Percentiles rank a stretch among this genome's conserved stretches.
These are phyloP conservation scores for Geopemphigus sp. DNA, from an alignment of 1,140 invertebrate genomes.

Conservation along the genomic window DNA sequence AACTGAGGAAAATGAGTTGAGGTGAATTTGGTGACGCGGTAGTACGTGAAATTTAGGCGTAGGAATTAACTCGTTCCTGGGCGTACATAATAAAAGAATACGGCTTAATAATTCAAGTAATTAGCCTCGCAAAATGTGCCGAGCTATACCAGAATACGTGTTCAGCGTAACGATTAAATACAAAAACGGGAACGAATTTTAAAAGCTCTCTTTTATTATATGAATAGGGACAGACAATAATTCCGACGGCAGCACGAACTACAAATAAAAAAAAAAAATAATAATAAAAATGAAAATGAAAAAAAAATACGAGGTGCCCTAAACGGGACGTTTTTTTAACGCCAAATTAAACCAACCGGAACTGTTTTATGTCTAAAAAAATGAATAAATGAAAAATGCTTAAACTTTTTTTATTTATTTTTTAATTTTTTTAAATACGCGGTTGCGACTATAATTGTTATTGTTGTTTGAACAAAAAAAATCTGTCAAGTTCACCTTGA, in stretches of 20 bases:
- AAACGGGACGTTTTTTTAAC: constrained; percentile 43
- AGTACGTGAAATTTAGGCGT: constrained; percentile 29
- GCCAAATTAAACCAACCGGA: constrained; percentile 44
- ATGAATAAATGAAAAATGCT: constrained; percentile 46
- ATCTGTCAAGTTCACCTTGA: constrained; percentile 2
- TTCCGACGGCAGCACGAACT: constrained; percentile 35
- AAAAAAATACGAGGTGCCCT: background rate
- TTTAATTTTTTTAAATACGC: background rate
- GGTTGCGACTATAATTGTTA: constrained; percentile 27
- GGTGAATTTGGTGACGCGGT: constrained; percentile 8
- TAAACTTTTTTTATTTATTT: constrained; percentile 30
- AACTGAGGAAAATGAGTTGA: background rate
- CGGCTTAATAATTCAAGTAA: constrained; percentile 45
- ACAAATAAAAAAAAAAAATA: constrained; percentile 27
- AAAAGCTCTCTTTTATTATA: constrained; percentile 42
- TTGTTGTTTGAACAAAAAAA: constrained; percentile 19
- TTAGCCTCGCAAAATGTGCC: constrained; percentile 5
- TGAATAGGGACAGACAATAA: constrained; percentile 46
- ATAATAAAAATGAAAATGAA: background rate
- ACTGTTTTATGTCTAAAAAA: constrained; percentile 44
- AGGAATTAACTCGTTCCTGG: constrained; percentile 5
- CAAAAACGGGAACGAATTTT: constrained; percentile 25
- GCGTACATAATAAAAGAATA: constrained; percentile 38
- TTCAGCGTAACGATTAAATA: constrained; percentile 46
- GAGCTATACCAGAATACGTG: constrained; percentile 23